A percentile compares a stretch with the other conserved stretches of the same genome.
Evolutionary conservation across 2,797 vertebrate genomes (phyloP).

Genomic region (Taenioides sp.): DNA sequence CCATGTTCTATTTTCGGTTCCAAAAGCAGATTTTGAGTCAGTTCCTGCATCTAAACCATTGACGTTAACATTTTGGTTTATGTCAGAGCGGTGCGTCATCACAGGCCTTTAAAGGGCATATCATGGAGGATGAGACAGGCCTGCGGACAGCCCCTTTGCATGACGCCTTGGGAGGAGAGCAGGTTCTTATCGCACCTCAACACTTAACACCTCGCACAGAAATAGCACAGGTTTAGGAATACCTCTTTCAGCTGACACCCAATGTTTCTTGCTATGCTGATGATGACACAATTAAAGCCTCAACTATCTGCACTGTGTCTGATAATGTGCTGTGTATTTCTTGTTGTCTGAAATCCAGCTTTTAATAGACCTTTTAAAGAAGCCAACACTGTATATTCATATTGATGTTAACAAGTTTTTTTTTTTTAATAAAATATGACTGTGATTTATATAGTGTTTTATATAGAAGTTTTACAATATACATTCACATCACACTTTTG

Average conservation of each 20-base stretch:
- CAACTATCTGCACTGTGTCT: conserved; percentile 11
- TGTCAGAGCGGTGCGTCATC: background rate
- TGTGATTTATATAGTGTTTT: too few relatives aligned
- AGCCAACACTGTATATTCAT: background rate
- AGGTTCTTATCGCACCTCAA: conserved; percentile 31
- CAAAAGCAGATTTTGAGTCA: background rate
- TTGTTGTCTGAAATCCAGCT: background rate
- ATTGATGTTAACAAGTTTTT: background rate
- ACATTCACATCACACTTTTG: background rate
- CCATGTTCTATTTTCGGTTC: background rate
- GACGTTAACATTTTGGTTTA: background rate
- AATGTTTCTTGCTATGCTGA: conserved; percentile 43
- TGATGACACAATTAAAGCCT: conserved; percentile 32
- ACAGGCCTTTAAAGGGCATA: background rate
- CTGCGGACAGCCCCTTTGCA: background rate
- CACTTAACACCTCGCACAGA: conserved; percentile 39
- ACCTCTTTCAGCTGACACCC: conserved; percentile 38
- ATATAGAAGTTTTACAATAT: background rate
- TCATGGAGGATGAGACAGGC: background rate
- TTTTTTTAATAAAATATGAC: background rate
- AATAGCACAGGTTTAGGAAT: conserved; percentile 43
- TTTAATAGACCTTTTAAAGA: background rate
- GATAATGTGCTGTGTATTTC: conserved; percentile 13
- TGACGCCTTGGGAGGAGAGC: background rate
- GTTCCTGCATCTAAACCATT: background rate